Base-by-base conservation (phyloP, 2,113 vertebrate genomes). In the Burhinus bistriatus region DNA sequence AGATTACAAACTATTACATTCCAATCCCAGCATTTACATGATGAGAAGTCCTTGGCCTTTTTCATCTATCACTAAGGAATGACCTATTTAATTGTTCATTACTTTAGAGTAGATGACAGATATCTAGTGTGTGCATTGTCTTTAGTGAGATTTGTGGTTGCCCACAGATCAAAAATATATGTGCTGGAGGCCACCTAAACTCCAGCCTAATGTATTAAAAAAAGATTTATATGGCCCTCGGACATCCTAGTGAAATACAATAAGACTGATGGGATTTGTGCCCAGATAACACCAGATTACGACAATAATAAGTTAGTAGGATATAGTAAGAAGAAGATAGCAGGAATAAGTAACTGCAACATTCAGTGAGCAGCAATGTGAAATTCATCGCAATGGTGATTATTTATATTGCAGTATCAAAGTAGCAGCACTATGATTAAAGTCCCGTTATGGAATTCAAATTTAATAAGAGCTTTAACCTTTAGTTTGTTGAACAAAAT, bases 401-500 rank as follows among this genome's bases (percentile, higher is more conserved):
- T 82, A 94, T 72, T 90, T 88, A 72, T 77, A 70, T 9, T 49
- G 47, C 69, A 59, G 25, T 51, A 75, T 19, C 65, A 49, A 44
- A 91, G 87, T 1, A 75, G 36, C 42, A 68, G 65, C 45, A n/a
- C 34, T 45, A 5, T 66, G 92, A 94, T 94, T 94, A 85, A 87
- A 42, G 65, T 42, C n/a, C 57, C 47, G 51, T 6, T 64, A 30
- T 5, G 15, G 70, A 85, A 94, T 51, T 64, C 26, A 55, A 27
- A 71, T 93, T 85, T 94, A 82, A 79, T 64, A 88, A 57, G 45
- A 87, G 45, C 6, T 95, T 87, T 90, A 95, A 90, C 85, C 57
- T 94, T 94, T 92, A 79, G 38, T 26, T 68, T 38, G n/a, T 90
- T 92, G 6, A 45, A 86, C 94, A 80, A 86, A n/a, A 65, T 22